These are phyloP conservation scores for Protomyctophum bolini DNA, from an alignment of 2,113 vertebrate genomes.

Conservation along the genomic window DNA sequence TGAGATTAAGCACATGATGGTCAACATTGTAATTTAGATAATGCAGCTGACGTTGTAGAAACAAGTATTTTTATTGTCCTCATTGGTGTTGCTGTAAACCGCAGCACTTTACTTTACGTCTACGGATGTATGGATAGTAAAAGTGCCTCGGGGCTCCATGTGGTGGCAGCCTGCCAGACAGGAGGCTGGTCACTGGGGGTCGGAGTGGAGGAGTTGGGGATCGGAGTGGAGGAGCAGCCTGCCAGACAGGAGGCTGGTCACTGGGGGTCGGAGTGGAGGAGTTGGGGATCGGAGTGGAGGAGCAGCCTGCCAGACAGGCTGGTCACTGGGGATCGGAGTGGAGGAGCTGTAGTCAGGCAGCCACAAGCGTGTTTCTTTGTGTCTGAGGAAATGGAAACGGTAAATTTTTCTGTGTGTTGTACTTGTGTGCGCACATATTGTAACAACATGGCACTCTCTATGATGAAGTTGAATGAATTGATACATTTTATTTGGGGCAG, in stretches of 20 bases:
- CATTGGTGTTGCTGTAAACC: not conserved
- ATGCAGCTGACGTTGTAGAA: too few relatives aligned
- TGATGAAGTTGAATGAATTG: too few relatives aligned
- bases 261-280: not conserved
- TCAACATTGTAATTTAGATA: too few relatives aligned
- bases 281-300: not conserved
- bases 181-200: not conserved
- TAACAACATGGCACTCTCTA: too few relatives aligned
- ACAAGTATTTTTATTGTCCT: too few relatives aligned
- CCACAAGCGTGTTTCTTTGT: not conserved
- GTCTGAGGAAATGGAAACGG: not conserved
- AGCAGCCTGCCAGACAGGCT: slow-evolving; percentile 9
- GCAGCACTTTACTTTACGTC: not conserved
- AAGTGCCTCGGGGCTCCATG: not conserved
- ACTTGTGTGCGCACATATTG: too few relatives aligned
- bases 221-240: not conserved
- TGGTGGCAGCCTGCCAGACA: slow-evolving; percentile 15
- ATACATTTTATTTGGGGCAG: too few relatives aligned
- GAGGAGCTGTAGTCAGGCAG: not conserved
- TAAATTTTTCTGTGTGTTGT: too few relatives aligned
- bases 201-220: not conserved
- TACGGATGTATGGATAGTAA: slow-evolving; percentile 1
- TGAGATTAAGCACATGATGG: too few relatives aligned
- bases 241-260: too few relatives aligned
- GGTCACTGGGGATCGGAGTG: not conserved